These are phyloP conservation scores for Platycnemis pennipes DNA, from an alignment of 2,888 invertebrate genomes.

Conservation along the genomic window DNA sequence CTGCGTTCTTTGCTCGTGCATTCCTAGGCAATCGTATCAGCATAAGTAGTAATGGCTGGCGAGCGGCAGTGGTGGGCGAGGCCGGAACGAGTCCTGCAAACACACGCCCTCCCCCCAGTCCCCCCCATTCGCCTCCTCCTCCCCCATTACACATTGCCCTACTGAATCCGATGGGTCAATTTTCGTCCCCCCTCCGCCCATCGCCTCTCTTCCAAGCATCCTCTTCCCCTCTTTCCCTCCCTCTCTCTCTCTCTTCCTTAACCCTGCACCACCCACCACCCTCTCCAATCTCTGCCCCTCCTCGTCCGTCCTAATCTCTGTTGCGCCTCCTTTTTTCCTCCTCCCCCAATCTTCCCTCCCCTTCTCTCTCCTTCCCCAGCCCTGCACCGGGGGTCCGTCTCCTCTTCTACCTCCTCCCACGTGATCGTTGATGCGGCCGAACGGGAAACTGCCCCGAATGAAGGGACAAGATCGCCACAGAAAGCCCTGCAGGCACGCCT, in stretches of 20 bases:
- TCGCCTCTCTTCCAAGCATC: background rate
- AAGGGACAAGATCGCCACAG: constrained; percentile 28
- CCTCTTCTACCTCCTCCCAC: background rate
- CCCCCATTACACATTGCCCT: constrained; percentile 44
- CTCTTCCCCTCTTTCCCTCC: background rate
- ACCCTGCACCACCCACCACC: background rate
- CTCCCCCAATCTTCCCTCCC: background rate
- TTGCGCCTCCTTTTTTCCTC: background rate
- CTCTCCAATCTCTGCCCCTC: background rate
- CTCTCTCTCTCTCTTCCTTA: background rate
- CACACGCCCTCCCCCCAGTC: background rate
- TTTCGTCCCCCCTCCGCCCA: background rate
- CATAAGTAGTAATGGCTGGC: constrained; percentile 42
- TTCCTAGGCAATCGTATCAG: constrained; percentile 53
- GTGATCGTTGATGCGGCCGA: background rate
- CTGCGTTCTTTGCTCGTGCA: constrained; percentile 18
- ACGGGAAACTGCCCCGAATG: constrained; percentile 30
- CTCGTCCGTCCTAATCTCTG: background rate
- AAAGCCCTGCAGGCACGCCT: background rate
- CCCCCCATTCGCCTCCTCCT: background rate
- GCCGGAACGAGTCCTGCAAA: constrained; percentile 46
- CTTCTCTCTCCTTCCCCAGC: background rate
- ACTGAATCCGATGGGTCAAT: constrained; percentile 50
- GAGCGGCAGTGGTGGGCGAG: constrained; percentile 7
- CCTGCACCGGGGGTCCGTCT: background rate